These are phyloP conservation scores for Cheirogaleus medius DNA, from an alignment of 2,113 vertebrate genomes.

Conservation along the genomic window DNA sequence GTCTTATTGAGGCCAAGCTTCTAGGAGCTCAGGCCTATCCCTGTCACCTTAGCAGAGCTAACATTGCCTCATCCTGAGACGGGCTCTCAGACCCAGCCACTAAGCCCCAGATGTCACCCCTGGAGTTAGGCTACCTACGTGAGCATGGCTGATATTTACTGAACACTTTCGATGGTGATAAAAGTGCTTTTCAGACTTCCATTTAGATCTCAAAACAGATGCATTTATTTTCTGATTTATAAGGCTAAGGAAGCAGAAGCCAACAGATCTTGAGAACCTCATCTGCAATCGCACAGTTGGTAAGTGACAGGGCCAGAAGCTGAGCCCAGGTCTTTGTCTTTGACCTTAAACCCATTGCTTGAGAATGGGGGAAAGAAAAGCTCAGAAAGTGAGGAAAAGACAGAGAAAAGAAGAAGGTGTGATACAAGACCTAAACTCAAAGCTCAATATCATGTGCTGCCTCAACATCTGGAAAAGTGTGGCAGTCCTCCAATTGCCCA, in stretches of 20 bases:
- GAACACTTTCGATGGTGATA: not conserved
- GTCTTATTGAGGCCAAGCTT: not conserved
- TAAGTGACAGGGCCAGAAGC: not conserved
- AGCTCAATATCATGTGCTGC: rapidly evolving
- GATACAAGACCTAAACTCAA: not conserved
- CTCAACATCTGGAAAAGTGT: not conserved
- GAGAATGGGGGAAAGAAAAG: not conserved
- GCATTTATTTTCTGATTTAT: not conserved
- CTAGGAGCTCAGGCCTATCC: not conserved
- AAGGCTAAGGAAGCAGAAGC: not conserved
- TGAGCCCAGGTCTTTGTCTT: not conserved
- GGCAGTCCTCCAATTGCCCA: not conserved
- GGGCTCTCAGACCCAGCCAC: not conserved
- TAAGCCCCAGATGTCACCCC: not conserved
- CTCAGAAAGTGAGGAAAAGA: not conserved
- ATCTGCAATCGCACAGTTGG: rapidly evolving
- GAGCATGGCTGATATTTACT: not conserved
- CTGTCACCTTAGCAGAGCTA: not conserved
- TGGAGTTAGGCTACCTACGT: not conserved
- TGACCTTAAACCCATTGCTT: not conserved
- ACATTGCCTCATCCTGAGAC: not conserved
- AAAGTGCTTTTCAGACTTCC: not conserved
- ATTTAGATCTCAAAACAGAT: not conserved
- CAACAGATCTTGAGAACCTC: not conserved
- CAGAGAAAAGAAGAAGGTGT: not conserved